phyloP scores from a whole-genome alignment of 1,140 invertebrate genomes.

The Drosophila orena region DNA sequence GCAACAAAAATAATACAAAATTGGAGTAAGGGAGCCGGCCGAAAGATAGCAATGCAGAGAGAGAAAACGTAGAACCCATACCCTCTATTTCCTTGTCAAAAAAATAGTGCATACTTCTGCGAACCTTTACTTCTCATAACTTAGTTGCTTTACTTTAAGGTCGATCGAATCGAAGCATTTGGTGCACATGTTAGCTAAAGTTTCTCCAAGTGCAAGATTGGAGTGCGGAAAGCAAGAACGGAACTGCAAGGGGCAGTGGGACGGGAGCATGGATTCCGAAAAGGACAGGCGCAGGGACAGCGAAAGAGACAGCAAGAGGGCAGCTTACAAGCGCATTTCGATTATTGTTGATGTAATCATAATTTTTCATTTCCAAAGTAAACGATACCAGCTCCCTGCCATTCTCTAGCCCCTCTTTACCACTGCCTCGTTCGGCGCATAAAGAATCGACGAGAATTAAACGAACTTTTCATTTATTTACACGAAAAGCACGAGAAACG shows the following conservation, averaged over 20 bases:
- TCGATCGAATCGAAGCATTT: too few species aligned
- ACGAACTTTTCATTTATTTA: conserved; percentile 82
- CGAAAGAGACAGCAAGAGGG: conserved; percentile 31
- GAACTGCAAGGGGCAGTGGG: conserved; percentile 20
- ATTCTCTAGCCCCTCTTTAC: background rate
- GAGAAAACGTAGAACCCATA: background rate
- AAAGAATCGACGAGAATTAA: conserved; percentile 78
- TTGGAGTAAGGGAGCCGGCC: conserved; percentile 24
- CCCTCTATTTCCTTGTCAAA: too few species aligned
- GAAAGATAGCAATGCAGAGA: conserved; percentile 57
- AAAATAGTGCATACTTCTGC: too few species aligned
- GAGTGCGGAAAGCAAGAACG: conserved; percentile 41
- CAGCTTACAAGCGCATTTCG: conserved; percentile 81
- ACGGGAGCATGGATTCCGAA: background rate
- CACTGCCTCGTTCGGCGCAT: conserved; percentile 31
- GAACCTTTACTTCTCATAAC: too few species aligned
- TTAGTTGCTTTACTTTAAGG: too few species aligned
- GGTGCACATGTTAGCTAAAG: too few species aligned
- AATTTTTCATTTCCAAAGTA: conserved; percentile 83
- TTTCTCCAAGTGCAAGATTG: conserved; percentile 11
- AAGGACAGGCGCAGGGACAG: conserved; percentile 15
- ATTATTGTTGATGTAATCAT: conserved; percentile 84
- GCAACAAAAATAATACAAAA: conserved; percentile 39
- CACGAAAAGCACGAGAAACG: conserved; percentile 68
- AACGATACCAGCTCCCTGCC: conserved; percentile 54